Evolutionary conservation across 1,140 invertebrate genomes (phyloP).

Genomic region (Rhagoletis pomonella): DNA sequence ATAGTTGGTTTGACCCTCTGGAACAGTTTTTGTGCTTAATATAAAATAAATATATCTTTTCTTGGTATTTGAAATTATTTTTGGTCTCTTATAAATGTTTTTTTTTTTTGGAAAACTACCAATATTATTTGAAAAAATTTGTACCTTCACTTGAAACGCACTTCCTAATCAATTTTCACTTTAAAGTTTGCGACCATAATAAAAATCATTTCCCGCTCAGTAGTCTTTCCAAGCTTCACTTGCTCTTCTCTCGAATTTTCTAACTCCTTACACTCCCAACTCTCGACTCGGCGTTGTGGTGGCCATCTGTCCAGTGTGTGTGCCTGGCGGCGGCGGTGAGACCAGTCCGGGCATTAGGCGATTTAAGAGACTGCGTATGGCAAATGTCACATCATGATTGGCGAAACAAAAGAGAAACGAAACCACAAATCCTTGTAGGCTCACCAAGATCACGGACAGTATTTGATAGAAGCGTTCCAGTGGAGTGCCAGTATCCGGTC

Average conservation of each 20-base stretch:
- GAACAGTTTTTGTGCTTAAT: too few relatives aligned
- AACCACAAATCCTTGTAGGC: conserved; percentile 91
- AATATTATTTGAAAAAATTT: too few relatives aligned
- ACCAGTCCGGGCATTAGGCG: conserved; percentile 68
- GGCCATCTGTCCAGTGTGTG: conserved; percentile 72
- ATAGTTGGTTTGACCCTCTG: too few relatives aligned
- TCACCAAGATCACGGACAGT: conserved; percentile 84
- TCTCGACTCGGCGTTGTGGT: conserved; percentile 72
- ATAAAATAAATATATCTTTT: too few relatives aligned
- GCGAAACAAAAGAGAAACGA: conserved; percentile 92
- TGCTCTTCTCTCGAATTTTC: not conserved
- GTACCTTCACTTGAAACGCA: too few relatives aligned
- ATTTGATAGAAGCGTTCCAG: conserved; percentile 84
- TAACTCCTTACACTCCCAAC: conserved; percentile 66
- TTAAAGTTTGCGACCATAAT: too few relatives aligned
- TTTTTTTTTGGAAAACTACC: too few relatives aligned
- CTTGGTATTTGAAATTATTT: too few relatives aligned
- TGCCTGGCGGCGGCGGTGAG: conserved; percentile 66
- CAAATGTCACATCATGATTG: conserved; percentile 87
- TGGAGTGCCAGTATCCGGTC: conserved; percentile 79
- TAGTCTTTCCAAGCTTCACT: not conserved
- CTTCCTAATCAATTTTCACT: too few relatives aligned
- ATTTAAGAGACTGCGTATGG: conserved; percentile 73
- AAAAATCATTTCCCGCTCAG: too few relatives aligned
- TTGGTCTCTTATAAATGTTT: too few relatives aligned